A percentile compares a stretch with the other conserved stretches of the same genome.
Conservation (phyloP, 1,140 invertebrate genomes). For the silkworm (Bombyx mori) region DNA sequence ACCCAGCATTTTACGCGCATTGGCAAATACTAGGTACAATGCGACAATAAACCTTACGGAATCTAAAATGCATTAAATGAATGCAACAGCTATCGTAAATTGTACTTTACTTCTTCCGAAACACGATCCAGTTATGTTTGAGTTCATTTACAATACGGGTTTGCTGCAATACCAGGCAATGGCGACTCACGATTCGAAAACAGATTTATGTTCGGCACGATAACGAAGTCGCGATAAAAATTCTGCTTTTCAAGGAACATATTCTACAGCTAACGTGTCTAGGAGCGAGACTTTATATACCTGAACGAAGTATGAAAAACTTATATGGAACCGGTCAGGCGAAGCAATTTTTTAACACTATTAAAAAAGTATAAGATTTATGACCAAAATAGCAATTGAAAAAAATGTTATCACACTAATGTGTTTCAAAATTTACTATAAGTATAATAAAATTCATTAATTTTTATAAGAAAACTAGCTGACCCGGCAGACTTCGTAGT, state of each 20-base stretch:
- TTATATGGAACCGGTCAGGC: neutral
- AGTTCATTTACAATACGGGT: constrained; percentile 28
- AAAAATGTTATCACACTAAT: no score
- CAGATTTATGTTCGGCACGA: constrained; percentile 65
- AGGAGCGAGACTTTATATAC: neutral
- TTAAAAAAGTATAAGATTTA: neutral
- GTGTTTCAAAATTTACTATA: no score
- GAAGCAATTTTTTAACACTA: neutral
- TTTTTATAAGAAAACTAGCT: no score
- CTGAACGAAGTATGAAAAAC: neutral
- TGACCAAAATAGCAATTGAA: no score
- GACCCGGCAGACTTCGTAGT: no score
- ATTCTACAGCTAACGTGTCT: no score
- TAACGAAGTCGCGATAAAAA: constrained; percentile 69
- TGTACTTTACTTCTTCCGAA: constrained; percentile 39
- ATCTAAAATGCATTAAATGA: constrained; percentile 47
- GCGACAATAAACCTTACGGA: constrained; percentile 53
- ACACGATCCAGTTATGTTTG: constrained; percentile 39
- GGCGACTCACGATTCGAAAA: constrained; percentile 69
- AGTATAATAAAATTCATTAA: no score
- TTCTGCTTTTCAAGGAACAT: constrained; percentile 50
- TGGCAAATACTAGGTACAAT: constrained; percentile 67
- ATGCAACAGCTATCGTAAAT: constrained; percentile 38
- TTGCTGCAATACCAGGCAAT: constrained; percentile 30
- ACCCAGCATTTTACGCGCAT: constrained; percentile 67